Evolutionary conservation across 2,113 vertebrate species (phyloP).

Genomic region (Cryptoleucopteryx plumbea): DNA sequence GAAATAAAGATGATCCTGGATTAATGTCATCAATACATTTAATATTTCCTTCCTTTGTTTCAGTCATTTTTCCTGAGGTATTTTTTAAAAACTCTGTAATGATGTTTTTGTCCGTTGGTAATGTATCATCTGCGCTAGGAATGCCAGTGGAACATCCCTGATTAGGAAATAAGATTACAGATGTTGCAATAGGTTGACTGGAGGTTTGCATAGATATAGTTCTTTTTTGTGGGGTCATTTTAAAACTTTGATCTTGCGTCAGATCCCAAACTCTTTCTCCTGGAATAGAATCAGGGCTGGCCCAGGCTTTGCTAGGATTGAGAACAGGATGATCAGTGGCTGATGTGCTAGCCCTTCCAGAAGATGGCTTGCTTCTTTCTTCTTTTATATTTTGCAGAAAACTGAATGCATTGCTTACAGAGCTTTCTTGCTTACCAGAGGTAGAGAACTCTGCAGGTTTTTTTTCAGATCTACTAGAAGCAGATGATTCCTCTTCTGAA

Average conservation of each 20-base stretch:
- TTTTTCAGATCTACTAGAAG: not conserved
- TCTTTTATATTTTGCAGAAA: slow-evolving; percentile 23
- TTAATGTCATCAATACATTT: slow-evolving; percentile 26
- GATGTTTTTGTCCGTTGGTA: slow-evolving; percentile 34
- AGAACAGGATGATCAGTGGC: slow-evolving; percentile 7
- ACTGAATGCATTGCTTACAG: not conserved
- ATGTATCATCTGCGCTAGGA: slow-evolving; percentile 5
- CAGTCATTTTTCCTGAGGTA: not conserved
- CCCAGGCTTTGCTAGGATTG: slow-evolving; percentile 54
- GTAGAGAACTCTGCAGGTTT: not conserved
- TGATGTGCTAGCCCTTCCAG: not conserved
- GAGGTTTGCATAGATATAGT: slow-evolving; percentile 42
- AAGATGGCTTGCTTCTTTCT: not conserved
- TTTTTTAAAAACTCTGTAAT: slow-evolving; percentile 32
- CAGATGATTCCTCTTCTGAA: slow-evolving; percentile 38
- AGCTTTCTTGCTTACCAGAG: not conserved
- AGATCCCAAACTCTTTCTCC: slow-evolving; percentile 50
- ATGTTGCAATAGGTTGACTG: slow-evolving; percentile 57
- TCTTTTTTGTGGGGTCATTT: slow-evolving; percentile 57
- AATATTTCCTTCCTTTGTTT: slow-evolving; percentile 52
- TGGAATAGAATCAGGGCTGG: slow-evolving; percentile 14
- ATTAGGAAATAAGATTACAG: slow-evolving; percentile 57
- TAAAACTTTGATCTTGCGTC: slow-evolving; percentile 57
- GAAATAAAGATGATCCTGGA: slow-evolving; percentile 24
- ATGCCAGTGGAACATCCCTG: slow-evolving; percentile 32